Conservation (phyloP, 2,113 vertebrate genomes). For the Scatophagus argus region DNA sequence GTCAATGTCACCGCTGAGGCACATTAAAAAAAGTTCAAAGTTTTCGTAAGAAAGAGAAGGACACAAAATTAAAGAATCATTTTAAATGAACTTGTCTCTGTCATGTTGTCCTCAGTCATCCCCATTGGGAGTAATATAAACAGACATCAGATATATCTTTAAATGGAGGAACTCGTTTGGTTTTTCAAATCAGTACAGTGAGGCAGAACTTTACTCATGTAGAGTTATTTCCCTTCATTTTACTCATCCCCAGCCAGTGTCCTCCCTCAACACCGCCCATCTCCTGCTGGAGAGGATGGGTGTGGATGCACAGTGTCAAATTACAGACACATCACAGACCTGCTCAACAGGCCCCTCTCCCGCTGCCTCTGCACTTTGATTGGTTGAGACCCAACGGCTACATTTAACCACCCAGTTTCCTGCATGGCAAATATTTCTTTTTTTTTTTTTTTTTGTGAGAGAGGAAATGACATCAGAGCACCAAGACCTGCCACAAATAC, state of each 20-base stretch:
- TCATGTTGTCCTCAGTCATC: background rate
- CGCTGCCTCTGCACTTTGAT: constrained; percentile 32
- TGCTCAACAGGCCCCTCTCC: constrained; percentile 29
- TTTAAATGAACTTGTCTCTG: background rate
- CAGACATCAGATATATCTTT: background rate
- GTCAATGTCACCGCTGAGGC: background rate
- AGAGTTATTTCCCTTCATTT: background rate
- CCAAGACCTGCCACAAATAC: constrained; percentile 11
- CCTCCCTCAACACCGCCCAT: background rate
- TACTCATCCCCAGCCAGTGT: background rate
- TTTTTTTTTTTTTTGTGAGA: constrained; percentile 25
- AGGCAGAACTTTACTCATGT: background rate
- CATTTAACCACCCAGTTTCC: constrained; percentile 56
- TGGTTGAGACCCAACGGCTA: constrained; percentile 32
- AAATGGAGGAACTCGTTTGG: background rate
- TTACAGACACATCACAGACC: constrained; percentile 64
- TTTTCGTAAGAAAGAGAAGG: background rate
- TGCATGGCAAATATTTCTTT: constrained; percentile 44
- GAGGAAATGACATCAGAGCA: constrained; percentile 66
- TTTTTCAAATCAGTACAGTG: background rate
- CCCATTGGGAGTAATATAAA: background rate
- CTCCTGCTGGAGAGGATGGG: constrained; percentile 36
- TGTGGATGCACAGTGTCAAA: constrained; percentile 54
- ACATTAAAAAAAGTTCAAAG: background rate
- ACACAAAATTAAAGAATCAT: background rate